These are phyloP conservation scores for Aulostomus chinensis DNA, from an alignment of 2,797 vertebrate species.

Conservation along the genomic window DNA sequence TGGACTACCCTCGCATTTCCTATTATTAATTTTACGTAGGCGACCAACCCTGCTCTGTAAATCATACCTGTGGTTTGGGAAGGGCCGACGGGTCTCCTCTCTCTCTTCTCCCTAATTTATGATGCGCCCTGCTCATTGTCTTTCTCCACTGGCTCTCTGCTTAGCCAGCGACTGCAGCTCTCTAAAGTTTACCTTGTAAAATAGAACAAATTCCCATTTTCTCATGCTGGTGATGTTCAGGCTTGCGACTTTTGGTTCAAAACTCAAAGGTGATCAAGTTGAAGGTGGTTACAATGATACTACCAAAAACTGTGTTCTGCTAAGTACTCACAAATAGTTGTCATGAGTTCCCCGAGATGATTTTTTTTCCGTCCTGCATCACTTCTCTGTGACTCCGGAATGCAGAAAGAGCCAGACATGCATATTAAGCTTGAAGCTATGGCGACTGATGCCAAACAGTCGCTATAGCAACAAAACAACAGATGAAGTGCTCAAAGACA, in stretches of 20 bases:
- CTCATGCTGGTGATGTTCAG: slow-evolving; percentile 1
- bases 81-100: slow-evolving; percentile 49
- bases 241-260: slow-evolving; percentile 9
- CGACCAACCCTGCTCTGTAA: slow-evolving; percentile 71
- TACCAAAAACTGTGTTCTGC: too few species aligned
- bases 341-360: too few species aligned
- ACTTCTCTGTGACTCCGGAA: too few species aligned
- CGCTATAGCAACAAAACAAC: too few species aligned
- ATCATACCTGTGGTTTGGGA: slow-evolving; percentile 78
- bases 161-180: slow-evolving; percentile 10
- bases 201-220: slow-evolving; percentile 7
- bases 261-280: too few species aligned
- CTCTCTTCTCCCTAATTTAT: slow-evolving; percentile 28
- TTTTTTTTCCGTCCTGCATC: too few species aligned
- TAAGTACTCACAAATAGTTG: too few species aligned
- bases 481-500: too few species aligned
- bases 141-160: slow-evolving; percentile 6
- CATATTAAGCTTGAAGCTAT: too few species aligned
- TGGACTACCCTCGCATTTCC: slow-evolving; percentile 77
- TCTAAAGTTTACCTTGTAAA: slow-evolving; percentile 33
- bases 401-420: too few species aligned
- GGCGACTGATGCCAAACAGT: too few species aligned
- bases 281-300: too few species aligned
- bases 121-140: slow-evolving; percentile 43
- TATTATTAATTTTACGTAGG: slow-evolving; percentile 79